Base-by-base conservation (phyloP, 2,113 vertebrate genomes). In the Athene noctua region DNA sequence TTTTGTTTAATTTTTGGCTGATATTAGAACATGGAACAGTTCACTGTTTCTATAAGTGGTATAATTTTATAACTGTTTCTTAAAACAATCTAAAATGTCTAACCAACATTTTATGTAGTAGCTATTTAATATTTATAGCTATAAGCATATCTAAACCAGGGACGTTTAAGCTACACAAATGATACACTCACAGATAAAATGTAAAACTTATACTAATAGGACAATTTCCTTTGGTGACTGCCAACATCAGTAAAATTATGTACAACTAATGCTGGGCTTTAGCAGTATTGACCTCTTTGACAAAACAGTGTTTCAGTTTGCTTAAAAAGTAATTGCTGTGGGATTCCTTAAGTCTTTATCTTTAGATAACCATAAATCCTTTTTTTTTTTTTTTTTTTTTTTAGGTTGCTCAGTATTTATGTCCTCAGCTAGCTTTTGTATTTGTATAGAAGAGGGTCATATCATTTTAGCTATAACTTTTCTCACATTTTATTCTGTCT, bases 241-340 rank as follows among this genome's bases (percentile, higher is more conserved):
- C 30, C 65, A 89, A 15, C 19, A 47, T 79, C 34, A 81, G 13
- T 52, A 72, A 65, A 85, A 79, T 68, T 59, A 67, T 82, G 44
- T 19, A 75, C 38, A 79, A 9, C 8, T 87, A 62, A 52, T 18
- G 12, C 23, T 55, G 16, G 7, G 8, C 18, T 71, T 92, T 68
- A 79, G 30, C 13, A n/a, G 13, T 74, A 59, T 74, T 89, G 38
- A 73, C 49, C 46, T 84, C 17, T 63, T 77, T 81, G 42, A 74
- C 14, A 77, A 32, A n/a, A 71, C 26, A 71, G 11, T 34, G 4
- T 42, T 94, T 91, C 29, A 67, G 11, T 90, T 93, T 91, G 11
- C 26, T 78, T 89, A 59, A 91, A 88, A 84, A 81, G 66, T 54
- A 89, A 74, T 86, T 89, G 47, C 57, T 87, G 5, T 85, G 72